Evolutionary conservation across 2,888 invertebrate genomes (phyloP).

Genomic region (Catocala nupta): DNA sequence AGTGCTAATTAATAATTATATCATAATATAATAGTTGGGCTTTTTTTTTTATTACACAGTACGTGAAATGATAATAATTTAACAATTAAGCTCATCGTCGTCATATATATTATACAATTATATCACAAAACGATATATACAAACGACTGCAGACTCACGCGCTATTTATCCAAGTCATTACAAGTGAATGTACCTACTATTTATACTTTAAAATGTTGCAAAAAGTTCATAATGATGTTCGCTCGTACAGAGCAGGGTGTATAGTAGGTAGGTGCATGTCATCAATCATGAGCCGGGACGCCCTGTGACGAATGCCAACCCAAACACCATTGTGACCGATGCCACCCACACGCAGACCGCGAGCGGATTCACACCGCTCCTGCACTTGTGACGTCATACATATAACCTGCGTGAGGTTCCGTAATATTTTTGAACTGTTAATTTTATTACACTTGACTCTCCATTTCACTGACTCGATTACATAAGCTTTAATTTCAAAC

Average conservation of each 20-base stretch:
- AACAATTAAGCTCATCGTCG: too few relatives aligned
- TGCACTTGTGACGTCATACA: slow-evolving; percentile 20
- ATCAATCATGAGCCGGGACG: slow-evolving; percentile 78
- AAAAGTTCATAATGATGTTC: slow-evolving; percentile 45
- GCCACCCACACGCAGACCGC: slow-evolving; percentile 75
- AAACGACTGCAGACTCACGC: neutral
- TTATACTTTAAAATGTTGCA: slow-evolving; percentile 36
- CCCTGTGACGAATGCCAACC: slow-evolving; percentile 85
- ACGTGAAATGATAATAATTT: too few relatives aligned
- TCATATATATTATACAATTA: too few relatives aligned
- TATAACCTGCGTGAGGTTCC: neutral
- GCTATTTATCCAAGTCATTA: slow-evolving; percentile 17
- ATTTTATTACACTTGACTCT: too few relatives aligned
- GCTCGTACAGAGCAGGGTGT: slow-evolving; percentile 16
- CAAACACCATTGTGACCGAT: slow-evolving; percentile 82
- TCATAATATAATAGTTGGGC: too few relatives aligned
- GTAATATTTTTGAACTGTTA: too few relatives aligned
- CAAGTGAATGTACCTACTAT: slow-evolving; percentile 16
- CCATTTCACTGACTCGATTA: too few relatives aligned
- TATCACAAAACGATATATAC: too few relatives aligned
- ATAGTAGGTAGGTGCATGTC: slow-evolving; percentile 49
- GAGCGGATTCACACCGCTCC: slow-evolving; percentile 52
- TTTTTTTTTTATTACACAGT: too few relatives aligned
- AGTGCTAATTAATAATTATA: too few relatives aligned
- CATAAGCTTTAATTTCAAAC: too few relatives aligned